Evolutionary conservation across 2,113 vertebrate species (phyloP).

Genomic region (Neolamprologus caudopunctatus): DNA sequence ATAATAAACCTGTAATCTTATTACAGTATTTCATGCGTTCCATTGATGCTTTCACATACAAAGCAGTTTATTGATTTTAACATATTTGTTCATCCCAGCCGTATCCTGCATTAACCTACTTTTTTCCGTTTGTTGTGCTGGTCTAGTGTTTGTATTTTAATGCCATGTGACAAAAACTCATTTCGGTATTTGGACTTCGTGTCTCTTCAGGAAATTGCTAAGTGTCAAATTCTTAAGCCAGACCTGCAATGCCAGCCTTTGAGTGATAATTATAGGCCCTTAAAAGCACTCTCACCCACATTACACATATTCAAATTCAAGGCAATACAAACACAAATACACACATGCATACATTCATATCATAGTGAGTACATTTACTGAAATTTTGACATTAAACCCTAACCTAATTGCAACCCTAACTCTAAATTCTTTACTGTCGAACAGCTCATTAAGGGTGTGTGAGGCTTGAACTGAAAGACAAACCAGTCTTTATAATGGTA

Average conservation of each 20-base stretch:
- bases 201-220: slow-evolving; percentile 37
- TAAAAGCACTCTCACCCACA: background rate
- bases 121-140: background rate
- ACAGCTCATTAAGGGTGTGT: background rate
- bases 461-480: background rate
- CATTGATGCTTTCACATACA: background rate
- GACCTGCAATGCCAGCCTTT: background rate
- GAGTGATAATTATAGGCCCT: slow-evolving; percentile 11
- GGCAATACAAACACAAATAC: background rate
- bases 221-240: slow-evolving; percentile 10
- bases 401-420: background rate
- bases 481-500: background rate
- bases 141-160: background rate
- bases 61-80: slow-evolving; percentile 4
- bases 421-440: background rate
- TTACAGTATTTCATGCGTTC: background rate
- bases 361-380: background rate
- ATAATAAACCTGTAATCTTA: background rate
- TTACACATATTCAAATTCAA: background rate
- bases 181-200: slow-evolving; percentile 26
- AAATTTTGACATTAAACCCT: background rate
- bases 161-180: background rate
- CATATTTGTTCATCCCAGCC: background rate
- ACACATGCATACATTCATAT: background rate
- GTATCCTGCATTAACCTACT: background rate